Conservation (phyloP, 2,888 invertebrate genomes). For the Cantharis nigra region DNA sequence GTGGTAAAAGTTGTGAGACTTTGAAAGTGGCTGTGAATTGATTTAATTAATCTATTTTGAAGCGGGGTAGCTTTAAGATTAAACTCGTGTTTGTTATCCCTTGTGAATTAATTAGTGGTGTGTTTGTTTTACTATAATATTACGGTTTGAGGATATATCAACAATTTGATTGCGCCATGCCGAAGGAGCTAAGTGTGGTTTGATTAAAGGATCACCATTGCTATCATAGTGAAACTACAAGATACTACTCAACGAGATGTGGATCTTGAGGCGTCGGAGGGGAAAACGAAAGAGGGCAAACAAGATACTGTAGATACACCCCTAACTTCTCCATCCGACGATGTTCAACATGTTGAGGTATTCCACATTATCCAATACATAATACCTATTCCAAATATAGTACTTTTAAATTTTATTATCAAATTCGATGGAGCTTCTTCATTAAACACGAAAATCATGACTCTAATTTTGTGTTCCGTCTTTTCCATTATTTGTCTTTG, state of each 20-base stretch:
- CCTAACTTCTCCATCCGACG: conserved; percentile 59
- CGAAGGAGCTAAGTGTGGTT: conserved; percentile 6
- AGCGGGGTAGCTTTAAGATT: background rate
- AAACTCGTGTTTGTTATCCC: background rate
- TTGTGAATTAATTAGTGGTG: background rate
- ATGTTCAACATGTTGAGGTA: conserved; percentile 39
- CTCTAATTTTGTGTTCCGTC: background rate
- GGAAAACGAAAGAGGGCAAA: conserved; percentile 66
- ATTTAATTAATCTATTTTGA: background rate
- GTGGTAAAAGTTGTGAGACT: background rate
- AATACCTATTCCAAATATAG: no score
- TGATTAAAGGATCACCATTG: conserved; percentile 50
- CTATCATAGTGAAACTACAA: conserved; percentile 72
- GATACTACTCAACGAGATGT: conserved; percentile 64
- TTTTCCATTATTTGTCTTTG: background rate
- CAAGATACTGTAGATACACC: conserved; percentile 61
- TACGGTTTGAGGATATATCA: background rate
- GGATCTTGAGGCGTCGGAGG: conserved; percentile 65
- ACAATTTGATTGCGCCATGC: conserved; percentile 5
- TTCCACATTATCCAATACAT: background rate
- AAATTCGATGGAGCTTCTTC: background rate
- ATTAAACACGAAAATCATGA: background rate
- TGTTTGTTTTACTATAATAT: background rate
- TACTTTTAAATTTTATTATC: background rate
- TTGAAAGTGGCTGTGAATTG: background rate